Base-by-base conservation (phyloP, 2,888 invertebrate species). In the Drosophila atripex region DNA sequence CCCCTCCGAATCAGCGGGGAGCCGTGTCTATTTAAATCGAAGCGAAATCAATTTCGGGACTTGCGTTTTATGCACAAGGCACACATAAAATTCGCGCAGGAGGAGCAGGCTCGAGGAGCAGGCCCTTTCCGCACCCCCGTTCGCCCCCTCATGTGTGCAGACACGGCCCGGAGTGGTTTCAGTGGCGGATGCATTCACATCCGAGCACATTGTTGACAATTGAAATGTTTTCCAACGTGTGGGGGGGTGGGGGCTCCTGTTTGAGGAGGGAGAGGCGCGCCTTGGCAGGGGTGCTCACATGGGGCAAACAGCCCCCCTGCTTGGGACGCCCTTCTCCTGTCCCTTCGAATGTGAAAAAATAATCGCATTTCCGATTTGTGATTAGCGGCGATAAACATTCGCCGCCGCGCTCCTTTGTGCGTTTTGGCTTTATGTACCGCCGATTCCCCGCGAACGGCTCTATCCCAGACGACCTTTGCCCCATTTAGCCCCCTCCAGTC, bases 301-400 rank as follows among this genome's bases (percentile, higher is more conserved):
- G 28, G 28, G 28, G 9, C 9, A 28, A 28, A 28, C 28, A 28
- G 12, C 35, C 35, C 35, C 35, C 35, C 12, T n/a, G n/a, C 14
- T n/a, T 6, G 16, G 12, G n/a, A 46, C 7, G 12, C 25, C 39
- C 52, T 11, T 8, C 3, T 16, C n/a, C 12, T 6, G 14, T 7
- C 6, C 9, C 14, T 50, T 21, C 64, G 64, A 51, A 55, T 71
- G 65, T 82, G 71, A 71, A 76, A 73, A 75, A 88, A 77, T 88
- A 88, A 88, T 88, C 86, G 80, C 77, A 88, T 86, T 88, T 86
- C 88, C 86, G 84, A 78, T 75, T 77, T 78, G 86, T 83, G 86
- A 86, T 88, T 86, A 88, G 86, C 84, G 68, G 73, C 83, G 83
- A 83, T 78, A 85, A 75, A 69, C 75, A 76, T 82, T 82, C 69